Evolutionary conservation across 2,113 vertebrate species (phyloP).

Genomic region (Stigmatopora nigra): DNA sequence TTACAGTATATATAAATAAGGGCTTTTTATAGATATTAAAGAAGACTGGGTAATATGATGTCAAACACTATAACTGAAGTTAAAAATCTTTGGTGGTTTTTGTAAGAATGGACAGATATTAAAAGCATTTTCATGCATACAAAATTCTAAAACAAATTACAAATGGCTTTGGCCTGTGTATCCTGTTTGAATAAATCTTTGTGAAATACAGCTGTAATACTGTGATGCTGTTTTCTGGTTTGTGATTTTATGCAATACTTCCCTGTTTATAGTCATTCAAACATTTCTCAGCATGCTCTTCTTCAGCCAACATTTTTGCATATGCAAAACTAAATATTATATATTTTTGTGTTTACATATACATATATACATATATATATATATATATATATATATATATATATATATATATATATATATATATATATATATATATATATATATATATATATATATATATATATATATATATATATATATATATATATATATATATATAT

Average conservation of each 20-base stretch:
- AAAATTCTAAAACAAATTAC: slow-evolving; percentile 48
- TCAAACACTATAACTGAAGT: slow-evolving; percentile 50
- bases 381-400: too few species aligned
- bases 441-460: too few species aligned
- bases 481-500: too few species aligned
- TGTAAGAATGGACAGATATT: slow-evolving; percentile 40
- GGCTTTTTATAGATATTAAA: slow-evolving; percentile 69
- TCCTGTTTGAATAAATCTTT: slow-evolving; percentile 64
- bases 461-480: too few species aligned
- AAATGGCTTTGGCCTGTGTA: slow-evolving; percentile 54
- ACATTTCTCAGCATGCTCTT: neutral
- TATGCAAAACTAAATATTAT: too few species aligned
- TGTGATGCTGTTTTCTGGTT: slow-evolving; percentile 5
- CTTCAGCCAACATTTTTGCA: neutral
- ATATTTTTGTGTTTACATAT: too few species aligned
- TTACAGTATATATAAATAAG: slow-evolving; percentile 70
- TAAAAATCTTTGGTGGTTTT: slow-evolving; percentile 43
- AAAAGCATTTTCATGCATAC: slow-evolving; percentile 56
- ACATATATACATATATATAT: too few species aligned
- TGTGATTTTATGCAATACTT: neutral
- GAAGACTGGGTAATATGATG: slow-evolving; percentile 56
- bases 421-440: too few species aligned
- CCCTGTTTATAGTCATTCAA: neutral
- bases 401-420: too few species aligned
- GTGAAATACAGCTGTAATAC: slow-evolving; percentile 27